Base-by-base conservation (phyloP, 2,797 vertebrate genomes). In the Diplodus sargus region DNA sequence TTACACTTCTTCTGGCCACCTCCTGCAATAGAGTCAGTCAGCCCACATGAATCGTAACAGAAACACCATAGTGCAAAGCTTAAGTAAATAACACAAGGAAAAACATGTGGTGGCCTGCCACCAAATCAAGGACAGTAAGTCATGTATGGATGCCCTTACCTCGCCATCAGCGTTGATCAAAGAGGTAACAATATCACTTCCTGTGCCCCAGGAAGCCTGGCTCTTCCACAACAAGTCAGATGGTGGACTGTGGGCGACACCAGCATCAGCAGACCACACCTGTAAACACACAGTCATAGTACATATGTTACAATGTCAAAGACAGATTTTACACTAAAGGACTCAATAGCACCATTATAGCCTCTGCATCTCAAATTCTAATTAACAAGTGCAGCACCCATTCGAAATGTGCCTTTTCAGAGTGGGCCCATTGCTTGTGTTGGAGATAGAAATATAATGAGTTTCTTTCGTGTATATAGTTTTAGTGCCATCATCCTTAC, bases 231-330 rank as follows among this genome's bases (percentile, higher is more conserved):
- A 93, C 0, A 99, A 92, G 30, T 98, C 95, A 43, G 97, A 93
- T 0, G 98, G 98, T 1, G 98, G 98, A 59, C 96, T 95, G 15
- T 99, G 98, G 76, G 96, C 85, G 15, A 98, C 92, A 0, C 98
- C 98, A 0, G 97, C 96, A 62, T 97, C 96, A 14, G 97, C 95
- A 74, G 96, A 96, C 97, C 98, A 99, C 25, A 99, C 96, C 98
- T 99, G 70, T 0, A 43, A 2, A 73, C 34, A 80, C 30, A 78
- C 5, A 66, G 45, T 39, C 45, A 17, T 5, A 15, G 15, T 15
- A 47, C 45, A 47, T 39, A 11, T 39, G 39, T 39, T 11, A 11
- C 10, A 39, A 39, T 39, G 39, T 39, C 39, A 39, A 39, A 39
- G 9, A 39, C 10, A 39, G 10, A 10, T 39, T 39, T 39, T 39